Conservation (phyloP, 2,888 invertebrate species). For the Cataglyphis altisquamis region DNA sequence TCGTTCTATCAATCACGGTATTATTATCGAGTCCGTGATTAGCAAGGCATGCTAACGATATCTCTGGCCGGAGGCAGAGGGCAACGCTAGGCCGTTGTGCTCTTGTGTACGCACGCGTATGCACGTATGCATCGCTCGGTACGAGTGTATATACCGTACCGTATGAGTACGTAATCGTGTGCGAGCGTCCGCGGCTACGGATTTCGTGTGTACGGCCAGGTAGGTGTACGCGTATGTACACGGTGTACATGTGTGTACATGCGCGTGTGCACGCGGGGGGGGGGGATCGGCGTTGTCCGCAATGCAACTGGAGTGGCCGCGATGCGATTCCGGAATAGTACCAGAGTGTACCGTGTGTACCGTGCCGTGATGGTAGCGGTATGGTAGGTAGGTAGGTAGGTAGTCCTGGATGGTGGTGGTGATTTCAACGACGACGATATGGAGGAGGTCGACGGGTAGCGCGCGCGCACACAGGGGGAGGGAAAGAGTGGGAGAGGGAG, state of each 20-base stretch:
- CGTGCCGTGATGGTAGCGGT: constrained; percentile 61
- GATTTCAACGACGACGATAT: constrained; percentile 79
- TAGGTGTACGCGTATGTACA: constrained; percentile 43
- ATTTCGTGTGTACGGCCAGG: constrained; percentile 31
- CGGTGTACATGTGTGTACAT: constrained; percentile 11
- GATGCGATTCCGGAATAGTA: constrained; percentile 78
- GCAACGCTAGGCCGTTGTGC: constrained; percentile 78
- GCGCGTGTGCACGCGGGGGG: constrained; percentile 62
- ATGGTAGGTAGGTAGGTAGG: constrained; percentile 77
- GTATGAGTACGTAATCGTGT: constrained; percentile 60
- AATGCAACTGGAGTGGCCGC: constrained; percentile 81
- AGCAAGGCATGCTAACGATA: constrained; percentile 86
- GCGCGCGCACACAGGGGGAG: constrained; percentile 60
- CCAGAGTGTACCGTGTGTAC: constrained; percentile 75
- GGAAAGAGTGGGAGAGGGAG: constrained; percentile 43
- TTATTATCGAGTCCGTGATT: constrained; percentile 86
- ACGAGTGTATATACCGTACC: constrained; percentile 43
- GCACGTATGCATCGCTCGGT: constrained; percentile 64
- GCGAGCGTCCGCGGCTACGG: constrained; percentile 35
- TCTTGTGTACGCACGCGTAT: constrained; percentile 67
- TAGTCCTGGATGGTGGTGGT: constrained; percentile 74
- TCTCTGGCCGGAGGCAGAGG: constrained; percentile 84
- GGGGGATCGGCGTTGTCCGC: constrained; percentile 75
- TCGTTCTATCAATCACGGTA: constrained; percentile 86
- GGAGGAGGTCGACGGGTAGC: constrained; percentile 66